Conservation (phyloP, 1,140 invertebrate species). For the Drosophila varians region DNA sequence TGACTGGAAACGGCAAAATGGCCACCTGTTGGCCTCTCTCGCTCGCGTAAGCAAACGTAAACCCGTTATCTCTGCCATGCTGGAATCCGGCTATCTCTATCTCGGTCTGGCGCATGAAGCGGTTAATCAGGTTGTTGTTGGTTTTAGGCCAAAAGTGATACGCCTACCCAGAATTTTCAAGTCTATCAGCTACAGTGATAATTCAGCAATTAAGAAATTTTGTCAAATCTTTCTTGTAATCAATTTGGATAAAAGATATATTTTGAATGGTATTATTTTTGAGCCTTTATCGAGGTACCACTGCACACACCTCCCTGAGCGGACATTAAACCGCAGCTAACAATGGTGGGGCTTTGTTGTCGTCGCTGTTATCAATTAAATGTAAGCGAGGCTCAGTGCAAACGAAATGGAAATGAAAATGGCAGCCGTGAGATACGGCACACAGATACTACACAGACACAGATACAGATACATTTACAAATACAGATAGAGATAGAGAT, state of each 20-base stretch:
- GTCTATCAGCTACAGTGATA: slow-evolving; percentile 13
- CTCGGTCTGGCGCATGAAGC: slow-evolving; percentile 18
- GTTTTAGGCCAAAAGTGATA: slow-evolving; percentile 38
- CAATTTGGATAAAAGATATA: not conserved
- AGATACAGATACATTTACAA: too few species aligned
- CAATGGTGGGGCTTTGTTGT: slow-evolving; percentile 68
- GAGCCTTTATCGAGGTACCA: not conserved
- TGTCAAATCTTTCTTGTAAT: too few species aligned
- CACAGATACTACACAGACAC: slow-evolving; percentile 17
- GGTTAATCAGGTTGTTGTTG: slow-evolving; percentile 44
- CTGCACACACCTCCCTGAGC: slow-evolving; percentile 40
- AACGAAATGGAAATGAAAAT: slow-evolving; percentile 59
- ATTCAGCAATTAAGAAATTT: not conserved
- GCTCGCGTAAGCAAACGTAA: slow-evolving; percentile 30
- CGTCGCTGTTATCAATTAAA: slow-evolving; percentile 75
- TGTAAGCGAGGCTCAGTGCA: slow-evolving; percentile 52
- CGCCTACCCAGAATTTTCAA: slow-evolving; percentile 59
- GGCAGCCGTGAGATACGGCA: slow-evolving; percentile 54
- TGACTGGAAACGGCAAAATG: slow-evolving; percentile 20
- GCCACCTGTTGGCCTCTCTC: slow-evolving; percentile 67
- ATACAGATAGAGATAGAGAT: too few species aligned
- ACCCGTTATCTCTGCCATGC: slow-evolving; percentile 65
- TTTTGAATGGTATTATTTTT: not conserved
- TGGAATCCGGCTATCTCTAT: slow-evolving; percentile 39
- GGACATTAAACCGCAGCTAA: slow-evolving; percentile 60